A percentile compares a stretch with the other conserved stretches of the same genome.
Conservation (phyloP, 2,888 invertebrate genomes). For the Mythimna impura region DNA sequence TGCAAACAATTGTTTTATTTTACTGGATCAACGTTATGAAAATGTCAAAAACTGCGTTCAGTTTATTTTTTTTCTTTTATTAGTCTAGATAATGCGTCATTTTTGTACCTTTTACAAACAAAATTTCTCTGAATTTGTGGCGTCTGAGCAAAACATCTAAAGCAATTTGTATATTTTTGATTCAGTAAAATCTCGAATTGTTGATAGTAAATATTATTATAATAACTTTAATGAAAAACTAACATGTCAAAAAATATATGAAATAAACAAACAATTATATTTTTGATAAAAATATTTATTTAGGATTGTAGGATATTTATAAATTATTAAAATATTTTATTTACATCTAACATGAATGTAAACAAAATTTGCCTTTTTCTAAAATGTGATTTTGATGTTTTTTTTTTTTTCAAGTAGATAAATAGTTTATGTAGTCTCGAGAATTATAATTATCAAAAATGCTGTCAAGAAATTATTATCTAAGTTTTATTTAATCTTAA, state of each 20-base stretch:
- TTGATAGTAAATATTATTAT: conserved; percentile 8
- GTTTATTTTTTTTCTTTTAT: background rate
- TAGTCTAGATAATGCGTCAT: background rate
- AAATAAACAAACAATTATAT: conserved; percentile 13
- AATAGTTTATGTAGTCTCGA: background rate
- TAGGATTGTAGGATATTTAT: no score
- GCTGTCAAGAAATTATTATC: background rate
- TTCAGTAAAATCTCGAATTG: conserved; percentile 30
- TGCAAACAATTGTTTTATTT: conserved; percentile 12
- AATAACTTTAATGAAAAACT: conserved; percentile 4
- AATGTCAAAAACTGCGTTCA: background rate
- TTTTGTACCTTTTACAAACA: background rate
- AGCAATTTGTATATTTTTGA: background rate
- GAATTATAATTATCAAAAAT: conserved; percentile 7
- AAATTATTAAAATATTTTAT: conserved; percentile 29
- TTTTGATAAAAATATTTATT: conserved; percentile 29
- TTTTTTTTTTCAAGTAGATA: background rate
- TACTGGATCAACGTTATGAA: conserved; percentile 8
- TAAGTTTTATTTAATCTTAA: conserved; percentile 19
- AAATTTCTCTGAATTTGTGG: background rate
- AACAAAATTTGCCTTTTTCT: conserved; percentile 7
- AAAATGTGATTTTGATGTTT: background rate
- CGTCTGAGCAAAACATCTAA: background rate
- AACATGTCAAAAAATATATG: conserved; percentile 18
- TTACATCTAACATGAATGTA: background rate